Evolutionary conservation across 2,888 invertebrate genomes (phyloP).

Genomic region (Torymus auratus): DNA sequence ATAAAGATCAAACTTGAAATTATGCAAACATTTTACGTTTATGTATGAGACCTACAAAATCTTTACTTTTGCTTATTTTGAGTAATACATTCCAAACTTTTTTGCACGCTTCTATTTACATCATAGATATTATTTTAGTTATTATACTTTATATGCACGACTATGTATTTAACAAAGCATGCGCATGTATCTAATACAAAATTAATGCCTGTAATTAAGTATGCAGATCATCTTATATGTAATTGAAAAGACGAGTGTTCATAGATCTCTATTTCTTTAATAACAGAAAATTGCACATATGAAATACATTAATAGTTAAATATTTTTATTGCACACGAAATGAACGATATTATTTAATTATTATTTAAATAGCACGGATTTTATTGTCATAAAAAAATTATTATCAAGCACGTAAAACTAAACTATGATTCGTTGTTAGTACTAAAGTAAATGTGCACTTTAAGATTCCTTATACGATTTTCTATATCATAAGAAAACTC

Average conservation of each 20-base stretch:
- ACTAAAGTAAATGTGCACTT: neutral
- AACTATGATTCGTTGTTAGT: neutral
- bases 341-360: neutral
- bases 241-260: too few species aligned
- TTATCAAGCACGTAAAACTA: neutral
- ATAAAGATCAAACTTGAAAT: constrained; percentile 73
- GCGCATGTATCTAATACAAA: constrained; percentile 22
- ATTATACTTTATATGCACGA: constrained; percentile 4
- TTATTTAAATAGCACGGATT: neutral
- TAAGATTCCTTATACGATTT: neutral
- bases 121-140: neutral
- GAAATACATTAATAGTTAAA: too few species aligned
- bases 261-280: too few species aligned
- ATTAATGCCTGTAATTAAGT: constrained; percentile 3
- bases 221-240: neutral
- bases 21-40: constrained; percentile 61
- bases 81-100: neutral
- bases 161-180: constrained; percentile 39
- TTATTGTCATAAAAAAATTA: neutral
- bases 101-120: constrained; percentile 25
- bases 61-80: constrained; percentile 36
- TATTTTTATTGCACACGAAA: too few species aligned
- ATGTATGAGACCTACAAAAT: constrained; percentile 53
- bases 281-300: too few species aligned
- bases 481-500: neutral